phyloP scores from a whole-genome alignment of 2,113 vertebrate genomes.

The Corvus cornix region DNA sequence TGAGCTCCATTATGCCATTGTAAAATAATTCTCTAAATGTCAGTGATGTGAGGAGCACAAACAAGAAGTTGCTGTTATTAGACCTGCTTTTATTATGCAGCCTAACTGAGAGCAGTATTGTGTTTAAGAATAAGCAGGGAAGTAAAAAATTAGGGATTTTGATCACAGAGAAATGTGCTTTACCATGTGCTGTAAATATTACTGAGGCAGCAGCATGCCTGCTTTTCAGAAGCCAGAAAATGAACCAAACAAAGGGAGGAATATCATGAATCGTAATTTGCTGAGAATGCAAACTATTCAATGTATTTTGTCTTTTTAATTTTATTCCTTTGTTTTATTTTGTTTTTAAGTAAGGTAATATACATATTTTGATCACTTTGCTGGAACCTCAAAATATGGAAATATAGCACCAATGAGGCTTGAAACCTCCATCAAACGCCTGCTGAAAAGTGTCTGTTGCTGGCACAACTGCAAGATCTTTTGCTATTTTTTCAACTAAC shows the following conservation, averaged over 20 bases:
- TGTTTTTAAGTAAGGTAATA: background rate
- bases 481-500: background rate
- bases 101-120: background rate
- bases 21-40: background rate
- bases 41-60: background rate
- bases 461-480: slow-evolving; percentile 19
- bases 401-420: background rate
- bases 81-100: background rate
- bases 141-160: slow-evolving; percentile 25
- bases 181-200: slow-evolving; percentile 45
- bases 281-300: slow-evolving; percentile 11
- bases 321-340: background rate
- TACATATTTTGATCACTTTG: slow-evolving; percentile 42
- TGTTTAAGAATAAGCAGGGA: background rate
- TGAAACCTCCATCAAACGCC: background rate
- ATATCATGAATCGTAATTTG: background rate
- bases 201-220: slow-evolving; percentile 28
- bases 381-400: slow-evolving; percentile 12
- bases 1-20: background rate
- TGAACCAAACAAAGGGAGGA: slow-evolving; percentile 13
- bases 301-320: background rate
- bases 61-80: background rate
- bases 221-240: slow-evolving; percentile 22
- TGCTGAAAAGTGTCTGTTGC: background rate
- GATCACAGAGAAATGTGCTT: slow-evolving; percentile 32